Evolutionary conservation across 2,888 invertebrate genomes (phyloP), one percentile per base, ranked within the genome.

Genomic region (Ectemnius cavifrons): DNA sequence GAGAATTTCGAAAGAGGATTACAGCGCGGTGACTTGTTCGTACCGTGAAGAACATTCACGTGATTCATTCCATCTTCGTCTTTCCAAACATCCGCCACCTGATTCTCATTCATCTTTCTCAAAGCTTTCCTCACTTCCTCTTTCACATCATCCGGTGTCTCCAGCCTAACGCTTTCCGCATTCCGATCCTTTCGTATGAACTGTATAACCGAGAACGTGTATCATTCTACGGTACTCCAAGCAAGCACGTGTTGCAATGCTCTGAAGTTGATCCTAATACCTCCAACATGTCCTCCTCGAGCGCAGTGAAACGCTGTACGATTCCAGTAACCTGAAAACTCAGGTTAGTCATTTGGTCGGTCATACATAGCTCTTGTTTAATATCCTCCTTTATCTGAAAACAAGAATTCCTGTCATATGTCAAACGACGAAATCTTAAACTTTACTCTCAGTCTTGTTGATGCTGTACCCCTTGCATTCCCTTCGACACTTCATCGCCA

Each of bases 281-380:
- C 85, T 89, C 89, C 58, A 89, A 85, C 46, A 88, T 83, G 68
- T 71, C 79, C 70, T 89, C 88, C 63, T 89, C 89, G 23, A 89
- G 58, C 2, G 67, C 72, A 0, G 65, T 75, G 61, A 87, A 89
- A 45, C 86, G 79, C 27, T 78, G 75, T 27, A 85, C 56, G 46
- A 84, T 61, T 8, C 71, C 28, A 0, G 78, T 62, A 70, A 88
- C 75, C 70, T 81, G 84, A 4, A 83, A 62, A 58, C 80, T 84
- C 14, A 89, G 83, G 58, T 83, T 84, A 16, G 89, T 89, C 65
- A 89, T 70, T 52, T 84, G 82, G 64, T 87, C 86, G 18, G 89
- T 89, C 1, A 89, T 76, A 46, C 80, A 78, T 2, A 89, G 71
- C 68, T 89, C 89, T 49, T 79, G 80, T 1, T 82, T 84, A 2